These are phyloP conservation scores for Vidua chalybeata DNA, from an alignment of 2,113 vertebrate genomes.

Conservation along the genomic window DNA sequence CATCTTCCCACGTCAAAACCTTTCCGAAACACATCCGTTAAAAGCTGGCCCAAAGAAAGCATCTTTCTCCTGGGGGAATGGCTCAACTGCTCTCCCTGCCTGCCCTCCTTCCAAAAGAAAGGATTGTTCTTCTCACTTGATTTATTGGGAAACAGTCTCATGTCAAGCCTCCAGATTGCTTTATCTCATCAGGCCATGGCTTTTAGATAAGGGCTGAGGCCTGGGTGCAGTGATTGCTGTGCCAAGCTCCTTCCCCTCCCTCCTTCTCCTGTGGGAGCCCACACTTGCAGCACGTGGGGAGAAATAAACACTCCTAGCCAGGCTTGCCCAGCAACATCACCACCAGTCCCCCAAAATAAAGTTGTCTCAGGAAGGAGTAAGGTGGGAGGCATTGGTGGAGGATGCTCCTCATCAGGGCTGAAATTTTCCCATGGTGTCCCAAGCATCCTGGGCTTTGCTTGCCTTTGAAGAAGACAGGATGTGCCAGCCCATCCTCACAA, in stretches of 20 bases:
- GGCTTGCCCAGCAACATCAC: not conserved
- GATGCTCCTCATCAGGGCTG: not conserved
- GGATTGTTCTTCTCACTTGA: not conserved
- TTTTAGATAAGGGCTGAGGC: not conserved
- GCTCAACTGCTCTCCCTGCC: not conserved
- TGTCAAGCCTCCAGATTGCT: not conserved
- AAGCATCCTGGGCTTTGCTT: not conserved
- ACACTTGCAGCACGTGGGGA: rapidly evolving
- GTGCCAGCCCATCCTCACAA: not conserved
- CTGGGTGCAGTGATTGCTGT: rapidly evolving
- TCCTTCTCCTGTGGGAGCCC: not conserved
- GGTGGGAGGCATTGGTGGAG: not conserved
- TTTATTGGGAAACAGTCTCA: not conserved
- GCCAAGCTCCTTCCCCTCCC: not conserved
- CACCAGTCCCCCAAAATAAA: not conserved
- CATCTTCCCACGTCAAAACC: constrained; percentile 45
- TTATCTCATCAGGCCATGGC: not conserved
- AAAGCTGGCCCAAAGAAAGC: not conserved
- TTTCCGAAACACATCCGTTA: not conserved
- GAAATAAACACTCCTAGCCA: not conserved
- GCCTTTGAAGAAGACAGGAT: not conserved
- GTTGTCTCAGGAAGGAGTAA: not conserved
- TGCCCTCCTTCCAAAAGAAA: not conserved
- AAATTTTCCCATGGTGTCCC: not conserved
- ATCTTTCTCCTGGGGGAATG: not conserved